Percentiles rank a stretch among this genome's conserved stretches.
Evolutionary conservation across 2,888 invertebrate genomes (phyloP).

Genomic region (Pogonocherus hispidulus): DNA sequence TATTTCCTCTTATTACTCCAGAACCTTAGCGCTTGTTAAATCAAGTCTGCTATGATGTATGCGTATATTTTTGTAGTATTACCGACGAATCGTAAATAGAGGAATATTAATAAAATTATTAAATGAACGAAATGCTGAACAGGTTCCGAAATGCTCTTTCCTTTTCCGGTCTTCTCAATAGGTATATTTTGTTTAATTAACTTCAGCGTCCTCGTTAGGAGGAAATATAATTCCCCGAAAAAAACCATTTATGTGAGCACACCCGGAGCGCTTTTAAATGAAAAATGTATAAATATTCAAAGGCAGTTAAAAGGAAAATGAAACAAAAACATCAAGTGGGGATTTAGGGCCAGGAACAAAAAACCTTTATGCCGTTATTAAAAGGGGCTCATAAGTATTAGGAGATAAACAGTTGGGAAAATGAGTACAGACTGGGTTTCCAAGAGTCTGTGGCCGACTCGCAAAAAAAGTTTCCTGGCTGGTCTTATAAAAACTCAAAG

Average conservation of each 20-base stretch:
- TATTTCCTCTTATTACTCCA: no score
- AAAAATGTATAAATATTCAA: slow-evolving; percentile 48
- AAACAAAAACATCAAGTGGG: slow-evolving; percentile 45
- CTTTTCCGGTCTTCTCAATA: slow-evolving; percentile 15
- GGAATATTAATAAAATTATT: no score
- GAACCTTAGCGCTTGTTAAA: no score
- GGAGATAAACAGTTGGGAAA: slow-evolving; percentile 1
- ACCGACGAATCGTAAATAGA: no score
- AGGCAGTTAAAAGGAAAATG: slow-evolving; percentile 42
- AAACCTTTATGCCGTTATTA: slow-evolving; percentile 23
- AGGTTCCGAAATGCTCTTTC: not conserved
- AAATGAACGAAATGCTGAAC: no score
- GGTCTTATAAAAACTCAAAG: not conserved
- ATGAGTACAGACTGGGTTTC: not conserved
- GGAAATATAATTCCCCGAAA: slow-evolving; percentile 24
- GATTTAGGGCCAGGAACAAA: slow-evolving; percentile 33
- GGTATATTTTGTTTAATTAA: slow-evolving; percentile 27
- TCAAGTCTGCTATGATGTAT: no score
- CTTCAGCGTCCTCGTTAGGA: slow-evolving; percentile 1
- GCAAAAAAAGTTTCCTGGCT: not conserved
- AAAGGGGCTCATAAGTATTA: slow-evolving; percentile 19
- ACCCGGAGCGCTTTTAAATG: slow-evolving; percentile 40
- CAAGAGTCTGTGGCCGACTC: not conserved
- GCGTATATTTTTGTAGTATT: no score
- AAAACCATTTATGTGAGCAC: slow-evolving; percentile 37